A percentile compares a stretch with the other conserved stretches of the same genome.
Conservation (phyloP, 1,140 invertebrate genomes). For the Drosophila kohkoa region DNA sequence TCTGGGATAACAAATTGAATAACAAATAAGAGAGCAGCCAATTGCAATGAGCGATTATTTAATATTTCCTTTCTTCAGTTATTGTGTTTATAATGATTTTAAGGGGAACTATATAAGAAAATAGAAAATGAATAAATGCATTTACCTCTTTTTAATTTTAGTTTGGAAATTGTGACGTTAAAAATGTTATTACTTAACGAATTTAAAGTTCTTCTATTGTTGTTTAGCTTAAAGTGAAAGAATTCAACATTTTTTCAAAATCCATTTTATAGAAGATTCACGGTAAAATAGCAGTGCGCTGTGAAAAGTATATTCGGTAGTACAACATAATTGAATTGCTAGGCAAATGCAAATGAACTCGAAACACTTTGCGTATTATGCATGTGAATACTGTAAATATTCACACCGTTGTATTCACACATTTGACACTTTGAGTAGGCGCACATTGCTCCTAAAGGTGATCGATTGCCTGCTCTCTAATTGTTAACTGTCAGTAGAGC, state of each 20-base stretch:
- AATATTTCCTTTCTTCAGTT: background rate
- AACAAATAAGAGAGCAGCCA: constrained; percentile 28
- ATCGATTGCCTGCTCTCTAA: constrained; percentile 62
- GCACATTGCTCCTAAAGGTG: constrained; percentile 43
- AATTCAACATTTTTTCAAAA: too few species aligned
- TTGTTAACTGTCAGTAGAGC: constrained; percentile 57
- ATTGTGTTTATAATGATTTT: too few species aligned
- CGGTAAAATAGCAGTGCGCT: too few species aligned
- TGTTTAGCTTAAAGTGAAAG: too few species aligned
- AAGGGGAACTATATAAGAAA: too few species aligned
- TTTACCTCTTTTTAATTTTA: too few species aligned
- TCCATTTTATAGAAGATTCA: too few species aligned
- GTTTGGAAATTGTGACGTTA: too few species aligned
- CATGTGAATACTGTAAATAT: background rate
- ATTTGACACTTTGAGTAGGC: constrained; percentile 25
- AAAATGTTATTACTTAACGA: too few species aligned
- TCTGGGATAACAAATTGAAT: constrained; percentile 58
- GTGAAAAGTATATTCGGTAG: too few species aligned
- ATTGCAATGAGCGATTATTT: constrained; percentile 27
- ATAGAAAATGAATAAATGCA: too few species aligned
- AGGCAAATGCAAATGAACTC: constrained; percentile 31
- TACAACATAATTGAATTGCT: constrained; percentile 5
- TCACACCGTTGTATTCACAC: constrained; percentile 19
- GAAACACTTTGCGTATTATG: background rate
- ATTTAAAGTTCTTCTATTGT: too few species aligned